Base-by-base conservation (phyloP, 1,140 invertebrate genomes). In the Drosophila aff. region DNA sequence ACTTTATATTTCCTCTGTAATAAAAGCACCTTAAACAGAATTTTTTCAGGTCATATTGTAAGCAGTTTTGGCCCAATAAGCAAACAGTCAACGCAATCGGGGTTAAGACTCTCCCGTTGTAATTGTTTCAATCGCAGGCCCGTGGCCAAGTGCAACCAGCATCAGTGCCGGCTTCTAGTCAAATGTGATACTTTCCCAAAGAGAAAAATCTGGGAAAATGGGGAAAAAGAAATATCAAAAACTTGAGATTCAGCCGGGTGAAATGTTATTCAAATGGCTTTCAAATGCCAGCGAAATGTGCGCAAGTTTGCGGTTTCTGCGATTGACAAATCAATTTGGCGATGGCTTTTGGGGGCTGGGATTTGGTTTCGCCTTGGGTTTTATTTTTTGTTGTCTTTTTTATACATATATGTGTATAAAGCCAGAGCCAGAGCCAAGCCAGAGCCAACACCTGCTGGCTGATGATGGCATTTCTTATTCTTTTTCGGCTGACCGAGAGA, bases 311-410 rank as follows among this genome's bases (percentile, higher is more conserved):
- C 83, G 80, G 80, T 86, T 76, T 69, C 72, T 76, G 77, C 83
- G 83, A 89, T 87, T 87, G 84, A 87, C 83, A 87, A 87, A 87
- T 87, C 83, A 87, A 87, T 87, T 87, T 87, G 84, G 83, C 73
- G 65, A 77, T 85, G 81, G 49, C 79, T 81, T 68, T 76, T 73
- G 73, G 77, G 46, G 46, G 71, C 63, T 66, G 60, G 58, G 61
- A 57, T 80, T 62, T 65, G 76, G 49, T 23, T 69, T 68, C 38
- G 53, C 60, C 62, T 53, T 36, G 46, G 43, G 60, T 69, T 82
- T 82, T 78, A 58, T 65, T 82, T 47, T 43, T 47, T 21, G 4
- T 18, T 61, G n/a, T 47, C 41, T 64, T 33, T 65, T 57, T 10
- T 23, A 18, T 53, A 23, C 9, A 23, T 55, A 38, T 38, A 21